A percentile compares a stretch with the other conserved stretches of the same genome.
Evolutionary conservation across 2,888 invertebrate species (phyloP).

Genomic region (Platerodrilus igneus): DNA sequence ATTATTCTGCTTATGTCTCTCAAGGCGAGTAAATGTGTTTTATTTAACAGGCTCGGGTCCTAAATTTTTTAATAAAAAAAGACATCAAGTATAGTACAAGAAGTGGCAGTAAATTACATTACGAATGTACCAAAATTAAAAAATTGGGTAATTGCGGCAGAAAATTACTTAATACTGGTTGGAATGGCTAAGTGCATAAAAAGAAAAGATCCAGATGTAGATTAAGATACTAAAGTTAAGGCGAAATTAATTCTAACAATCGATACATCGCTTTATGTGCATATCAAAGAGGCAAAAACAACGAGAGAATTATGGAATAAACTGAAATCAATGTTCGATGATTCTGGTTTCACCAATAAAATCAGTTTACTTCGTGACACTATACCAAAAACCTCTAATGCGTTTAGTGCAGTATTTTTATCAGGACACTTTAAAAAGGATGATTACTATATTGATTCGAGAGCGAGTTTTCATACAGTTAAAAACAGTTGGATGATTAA

Average conservation of each 20-base stretch:
- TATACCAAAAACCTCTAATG: too few species aligned
- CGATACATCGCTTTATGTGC: slow-evolving; percentile 29
- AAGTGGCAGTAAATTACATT: too few species aligned
- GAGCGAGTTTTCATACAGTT: not conserved
- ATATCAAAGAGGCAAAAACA: slow-evolving; percentile 28
- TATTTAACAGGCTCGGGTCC: too few species aligned
- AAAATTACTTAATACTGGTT: slow-evolving; percentile 22
- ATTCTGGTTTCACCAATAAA: slow-evolving; percentile 27
- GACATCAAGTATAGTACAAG: too few species aligned
- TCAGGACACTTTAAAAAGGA: slow-evolving; percentile 21
- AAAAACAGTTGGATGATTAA: too few species aligned
- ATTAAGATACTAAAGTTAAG: slow-evolving; percentile 19
- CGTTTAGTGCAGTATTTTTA: slow-evolving; percentile 30
- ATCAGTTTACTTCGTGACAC: slow-evolving; percentile 27
- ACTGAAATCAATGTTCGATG: slow-evolving; percentile 28
- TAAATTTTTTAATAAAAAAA: too few species aligned
- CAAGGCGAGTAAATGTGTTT: too few species aligned
- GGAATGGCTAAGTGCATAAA: slow-evolving; percentile 20
- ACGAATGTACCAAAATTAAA: too few species aligned
- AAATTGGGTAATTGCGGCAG: slow-evolving; percentile 27
- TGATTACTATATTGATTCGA: slow-evolving; percentile 33
- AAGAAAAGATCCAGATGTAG: too few species aligned
- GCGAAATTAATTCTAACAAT: slow-evolving; percentile 26
- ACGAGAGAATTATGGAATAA: slow-evolving; percentile 28
- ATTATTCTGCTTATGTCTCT: too few species aligned